Conservation (phyloP, 2,888 invertebrate species). For the Cataglyphis altisquamis region DNA sequence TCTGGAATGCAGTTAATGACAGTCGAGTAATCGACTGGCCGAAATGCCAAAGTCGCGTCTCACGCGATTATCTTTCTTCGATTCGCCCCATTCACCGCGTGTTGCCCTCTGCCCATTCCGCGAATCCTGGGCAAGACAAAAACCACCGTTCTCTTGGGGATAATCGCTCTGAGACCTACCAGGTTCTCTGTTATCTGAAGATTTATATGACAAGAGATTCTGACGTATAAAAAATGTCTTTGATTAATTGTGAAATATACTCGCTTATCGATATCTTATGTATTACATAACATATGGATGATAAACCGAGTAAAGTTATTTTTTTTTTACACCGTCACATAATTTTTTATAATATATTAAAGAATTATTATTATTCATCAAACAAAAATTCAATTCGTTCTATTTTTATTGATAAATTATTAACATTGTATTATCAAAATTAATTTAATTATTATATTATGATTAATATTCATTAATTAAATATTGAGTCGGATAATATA, state of each 20-base stretch:
- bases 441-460: neutral
- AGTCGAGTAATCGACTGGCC: constrained; percentile 24
- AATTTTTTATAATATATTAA: neutral
- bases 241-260: neutral
- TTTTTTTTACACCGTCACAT: neutral
- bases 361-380: neutral
- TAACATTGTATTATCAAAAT: neutral
- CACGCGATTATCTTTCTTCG: neutral
- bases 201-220: neutral
- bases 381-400: neutral
- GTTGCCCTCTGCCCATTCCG: neutral
- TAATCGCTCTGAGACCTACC: neutral
- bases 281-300: neutral
- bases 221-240: neutral
- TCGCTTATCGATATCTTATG: neutral
- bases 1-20: constrained; percentile 35
- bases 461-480: neutral
- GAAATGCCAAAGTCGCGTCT: constrained; percentile 4
- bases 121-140: neutral
- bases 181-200: neutral
- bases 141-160: neutral
- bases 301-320: neutral
- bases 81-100: neutral
- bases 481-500: neutral
- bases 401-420: neutral